Percentiles rank a stretch among this genome's conserved stretches.
Conservation (phyloP, 1,140 invertebrate species). For the Bombus breviceps region DNA sequence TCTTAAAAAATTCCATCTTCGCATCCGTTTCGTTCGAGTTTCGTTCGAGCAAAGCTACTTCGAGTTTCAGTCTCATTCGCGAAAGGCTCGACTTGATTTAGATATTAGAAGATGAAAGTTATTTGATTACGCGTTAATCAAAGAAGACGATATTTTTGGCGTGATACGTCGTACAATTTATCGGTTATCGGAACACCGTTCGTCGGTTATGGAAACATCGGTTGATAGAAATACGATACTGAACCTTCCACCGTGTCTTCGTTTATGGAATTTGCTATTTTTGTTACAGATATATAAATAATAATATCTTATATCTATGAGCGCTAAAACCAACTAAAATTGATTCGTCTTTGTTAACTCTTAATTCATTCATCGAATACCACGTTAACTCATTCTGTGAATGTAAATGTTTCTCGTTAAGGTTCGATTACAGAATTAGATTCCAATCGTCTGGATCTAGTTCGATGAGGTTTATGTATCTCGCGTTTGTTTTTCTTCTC, state of each 20-base stretch:
- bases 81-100: too few relatives aligned
- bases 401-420: neutral
- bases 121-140: too few relatives aligned
- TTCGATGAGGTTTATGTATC: neutral
- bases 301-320: neutral
- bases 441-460: neutral
- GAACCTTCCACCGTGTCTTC: neutral
- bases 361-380: too few relatives aligned
- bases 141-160: too few relatives aligned
- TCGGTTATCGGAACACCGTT: too few relatives aligned
- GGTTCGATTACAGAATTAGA: neutral
- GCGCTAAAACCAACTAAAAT: neutral
- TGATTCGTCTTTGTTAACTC: neutral
- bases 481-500: neutral
- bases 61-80: too few relatives aligned
- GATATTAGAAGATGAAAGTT: too few relatives aligned
- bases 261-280: neutral
- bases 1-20: neutral
- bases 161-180: too few relatives aligned
- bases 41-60: too few relatives aligned
- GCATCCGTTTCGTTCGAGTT: neutral
- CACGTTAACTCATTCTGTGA: neutral
- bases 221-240: too few relatives aligned
- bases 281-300: accelerated
- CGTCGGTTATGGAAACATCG: too few relatives aligned